Conservation (phyloP, 2,888 invertebrate species). For the Anoplius nigerrimus region DNA sequence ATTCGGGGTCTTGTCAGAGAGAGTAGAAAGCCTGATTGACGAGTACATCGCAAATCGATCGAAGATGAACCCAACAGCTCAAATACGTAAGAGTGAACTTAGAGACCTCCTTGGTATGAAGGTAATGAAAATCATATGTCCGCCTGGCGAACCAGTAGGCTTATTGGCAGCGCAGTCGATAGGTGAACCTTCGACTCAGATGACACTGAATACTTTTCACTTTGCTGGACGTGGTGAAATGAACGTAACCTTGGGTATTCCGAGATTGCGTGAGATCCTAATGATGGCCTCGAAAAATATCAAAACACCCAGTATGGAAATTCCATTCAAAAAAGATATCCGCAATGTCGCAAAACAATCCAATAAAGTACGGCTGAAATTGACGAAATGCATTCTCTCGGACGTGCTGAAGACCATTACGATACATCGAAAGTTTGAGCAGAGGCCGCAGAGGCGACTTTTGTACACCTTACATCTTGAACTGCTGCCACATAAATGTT, state of each 20-base stretch:
- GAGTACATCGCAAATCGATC: conserved; percentile 76
- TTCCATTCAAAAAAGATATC: conserved; percentile 83
- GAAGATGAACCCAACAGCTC: conserved; percentile 10
- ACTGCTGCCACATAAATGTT: conserved; percentile 85
- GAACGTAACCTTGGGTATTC: conserved; percentile 99
- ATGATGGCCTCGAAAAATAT: conserved; percentile 96
- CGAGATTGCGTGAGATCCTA: conserved; percentile 95
- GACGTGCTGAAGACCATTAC: conserved; percentile 86
- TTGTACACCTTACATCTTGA: conserved; percentile 83
- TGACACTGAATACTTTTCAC: conserved; percentile 99
- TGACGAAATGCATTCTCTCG: conserved; percentile 87
- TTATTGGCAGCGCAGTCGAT: conserved; percentile 97
- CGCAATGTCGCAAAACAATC: conserved; percentile 78
- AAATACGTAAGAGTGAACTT: conserved; percentile 75
- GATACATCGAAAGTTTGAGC: conserved; percentile 79
- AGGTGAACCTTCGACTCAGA: conserved; percentile 99
- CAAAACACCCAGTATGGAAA: conserved; percentile 97
- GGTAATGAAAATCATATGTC: conserved; percentile 85
- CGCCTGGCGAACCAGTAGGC: conserved; percentile 97
- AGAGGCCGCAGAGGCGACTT: conserved; percentile 77
- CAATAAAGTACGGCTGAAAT: conserved; percentile 82
- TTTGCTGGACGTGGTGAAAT: conserved; percentile 99
- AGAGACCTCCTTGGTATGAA: conserved; percentile 85
- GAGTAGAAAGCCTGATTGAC: conserved; percentile 82
- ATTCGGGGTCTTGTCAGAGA: conserved; percentile 91